Conservation (phyloP, 2,888 invertebrate species). For the Gnatocerus cornutus region DNA sequence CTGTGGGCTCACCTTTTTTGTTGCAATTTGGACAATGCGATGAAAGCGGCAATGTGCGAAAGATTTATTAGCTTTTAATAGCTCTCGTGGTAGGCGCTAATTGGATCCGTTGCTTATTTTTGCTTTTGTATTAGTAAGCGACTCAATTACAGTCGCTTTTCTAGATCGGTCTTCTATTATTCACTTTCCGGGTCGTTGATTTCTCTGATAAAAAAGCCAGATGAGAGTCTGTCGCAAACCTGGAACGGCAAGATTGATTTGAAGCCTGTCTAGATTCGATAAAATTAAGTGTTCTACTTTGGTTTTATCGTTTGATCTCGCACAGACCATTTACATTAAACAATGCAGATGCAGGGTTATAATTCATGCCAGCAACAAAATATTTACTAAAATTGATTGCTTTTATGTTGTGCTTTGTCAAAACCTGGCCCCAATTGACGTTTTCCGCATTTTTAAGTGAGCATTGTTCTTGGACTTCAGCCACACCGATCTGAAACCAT, state of each 20-base stretch:
- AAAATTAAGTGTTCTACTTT: conserved; percentile 24
- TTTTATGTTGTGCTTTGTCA: neutral
- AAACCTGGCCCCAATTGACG: conserved; percentile 3
- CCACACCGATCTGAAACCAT: conserved; percentile 7
- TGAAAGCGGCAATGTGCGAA: conserved; percentile 7
- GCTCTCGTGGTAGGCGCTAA: neutral
- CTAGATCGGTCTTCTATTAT: neutral
- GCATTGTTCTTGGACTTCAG: conserved; percentile 14
- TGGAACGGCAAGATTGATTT: conserved; percentile 9
- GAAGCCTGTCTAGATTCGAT: conserved; percentile 4
- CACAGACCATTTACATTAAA: conserved; percentile 9
- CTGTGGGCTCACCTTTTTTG: neutral
- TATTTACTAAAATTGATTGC: conserved; percentile 19
- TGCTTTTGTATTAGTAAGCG: neutral
- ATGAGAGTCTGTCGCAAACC: conserved; percentile 13
- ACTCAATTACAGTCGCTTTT: neutral
- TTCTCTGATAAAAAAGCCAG: conserved; percentile 15
- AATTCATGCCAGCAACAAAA: conserved; percentile 11
- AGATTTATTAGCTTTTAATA: conserved; percentile 20
- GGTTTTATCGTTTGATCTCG: conserved; percentile 22
- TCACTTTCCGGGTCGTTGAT: conserved; percentile 14
- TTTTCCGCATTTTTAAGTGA: conserved; percentile 15
- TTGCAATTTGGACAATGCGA: conserved; percentile 4
- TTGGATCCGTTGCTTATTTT: conserved; percentile 8
- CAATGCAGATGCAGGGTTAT: conserved; percentile 2